Conservation (phyloP, 2,888 invertebrate species). For the Anodontia alba region DNA sequence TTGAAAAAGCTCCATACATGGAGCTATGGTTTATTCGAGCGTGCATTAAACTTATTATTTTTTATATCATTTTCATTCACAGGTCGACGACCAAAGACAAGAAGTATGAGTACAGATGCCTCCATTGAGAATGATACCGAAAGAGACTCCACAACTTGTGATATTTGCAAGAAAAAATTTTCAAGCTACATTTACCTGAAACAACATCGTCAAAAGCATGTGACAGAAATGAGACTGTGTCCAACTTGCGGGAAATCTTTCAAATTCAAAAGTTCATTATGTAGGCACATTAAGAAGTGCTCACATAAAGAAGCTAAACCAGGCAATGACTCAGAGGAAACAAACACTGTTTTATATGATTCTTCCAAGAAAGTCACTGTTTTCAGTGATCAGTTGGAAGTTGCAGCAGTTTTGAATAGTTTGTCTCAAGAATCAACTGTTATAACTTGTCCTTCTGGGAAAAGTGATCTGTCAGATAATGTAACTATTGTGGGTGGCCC, state of each 20-base stretch:
- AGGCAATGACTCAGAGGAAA: background rate
- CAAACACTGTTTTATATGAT: too few relatives aligned
- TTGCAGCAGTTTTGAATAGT: too few relatives aligned
- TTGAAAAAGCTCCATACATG: too few relatives aligned
- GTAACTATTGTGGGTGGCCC: too few relatives aligned
- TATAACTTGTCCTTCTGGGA: too few relatives aligned
- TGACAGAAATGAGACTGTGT: background rate
- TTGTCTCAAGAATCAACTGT: too few relatives aligned
- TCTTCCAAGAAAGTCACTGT: background rate
- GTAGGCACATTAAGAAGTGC: background rate
- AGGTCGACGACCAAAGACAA: background rate
- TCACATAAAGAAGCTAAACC: background rate
- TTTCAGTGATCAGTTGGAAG: too few relatives aligned
- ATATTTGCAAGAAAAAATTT: background rate
- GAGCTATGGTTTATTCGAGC: too few relatives aligned
- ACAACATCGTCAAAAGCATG: background rate
- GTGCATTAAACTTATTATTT: too few relatives aligned
- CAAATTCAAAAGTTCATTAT: constrained; percentile 3
- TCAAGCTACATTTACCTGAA: background rate
- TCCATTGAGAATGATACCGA: background rate
- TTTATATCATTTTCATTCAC: too few relatives aligned
- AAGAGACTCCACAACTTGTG: background rate
- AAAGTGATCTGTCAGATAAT: too few relatives aligned
- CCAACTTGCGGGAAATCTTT: background rate
- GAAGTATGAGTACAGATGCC: background rate